Evolutionary conservation across 2,113 vertebrate genomes (phyloP).

Genomic region (Cynoglossus semilaevis): DNA sequence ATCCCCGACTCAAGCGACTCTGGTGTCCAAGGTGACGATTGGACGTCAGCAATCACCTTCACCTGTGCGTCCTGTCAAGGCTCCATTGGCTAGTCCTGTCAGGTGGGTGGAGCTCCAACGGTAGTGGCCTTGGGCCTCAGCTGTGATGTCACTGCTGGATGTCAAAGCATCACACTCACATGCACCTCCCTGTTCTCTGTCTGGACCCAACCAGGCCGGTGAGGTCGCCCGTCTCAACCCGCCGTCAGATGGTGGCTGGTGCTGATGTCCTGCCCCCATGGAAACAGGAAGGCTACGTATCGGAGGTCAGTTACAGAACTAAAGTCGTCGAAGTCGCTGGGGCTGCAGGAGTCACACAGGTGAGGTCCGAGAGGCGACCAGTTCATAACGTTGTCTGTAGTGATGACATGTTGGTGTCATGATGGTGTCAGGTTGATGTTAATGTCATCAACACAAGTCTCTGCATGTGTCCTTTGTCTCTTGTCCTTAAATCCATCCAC

Average conservation of each 20-base stretch:
- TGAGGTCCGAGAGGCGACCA: slow-evolving; percentile 70
- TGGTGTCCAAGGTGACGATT: slow-evolving; percentile 78
- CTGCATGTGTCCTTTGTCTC: no score
- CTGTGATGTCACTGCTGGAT: not conserved
- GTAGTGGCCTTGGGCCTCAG: not conserved
- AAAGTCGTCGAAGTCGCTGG: no score
- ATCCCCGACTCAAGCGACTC: slow-evolving; percentile 84
- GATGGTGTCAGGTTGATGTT: no score
- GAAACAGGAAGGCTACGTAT: slow-evolving; percentile 84
- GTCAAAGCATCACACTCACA: slow-evolving; percentile 64
- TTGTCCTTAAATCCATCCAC: no score
- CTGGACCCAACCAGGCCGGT: slow-evolving; percentile 85
- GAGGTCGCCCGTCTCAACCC: slow-evolving; percentile 81
- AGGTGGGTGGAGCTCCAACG: slow-evolving; percentile 75
- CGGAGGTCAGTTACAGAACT: slow-evolving; percentile 74
- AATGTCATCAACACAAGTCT: no score
- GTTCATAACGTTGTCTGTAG: slow-evolving; percentile 70
- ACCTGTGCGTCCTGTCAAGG: slow-evolving; percentile 92
- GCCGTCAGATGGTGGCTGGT: slow-evolving; percentile 60
- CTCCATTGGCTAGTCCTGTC: slow-evolving; percentile 86
- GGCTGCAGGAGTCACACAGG: slow-evolving; percentile 49
- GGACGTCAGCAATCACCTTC: slow-evolving; percentile 91
- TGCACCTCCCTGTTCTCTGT: slow-evolving; percentile 83
- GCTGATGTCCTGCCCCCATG: slow-evolving; percentile 89
- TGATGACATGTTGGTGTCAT: no score